Conservation (phyloP, 2,113 vertebrate species). For the Lophius piscatorius region DNA sequence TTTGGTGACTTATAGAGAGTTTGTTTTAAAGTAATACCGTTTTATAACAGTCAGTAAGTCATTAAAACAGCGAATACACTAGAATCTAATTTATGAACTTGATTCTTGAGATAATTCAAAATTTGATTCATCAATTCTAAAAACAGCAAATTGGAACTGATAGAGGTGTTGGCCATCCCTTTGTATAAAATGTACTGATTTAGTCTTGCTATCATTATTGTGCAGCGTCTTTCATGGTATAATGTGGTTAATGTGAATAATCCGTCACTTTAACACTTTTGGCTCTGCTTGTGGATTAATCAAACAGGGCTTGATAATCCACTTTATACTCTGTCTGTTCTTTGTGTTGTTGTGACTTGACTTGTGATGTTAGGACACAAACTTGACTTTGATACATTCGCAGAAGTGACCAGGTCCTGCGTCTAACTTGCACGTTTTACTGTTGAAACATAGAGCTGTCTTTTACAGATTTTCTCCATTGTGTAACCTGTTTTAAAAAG, state of each 20-base stretch:
- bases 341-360: constrained; percentile 9
- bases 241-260: background rate
- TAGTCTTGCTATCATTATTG: background rate
- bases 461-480: background rate
- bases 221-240: background rate
- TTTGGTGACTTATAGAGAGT: background rate
- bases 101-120: too few relatives aligned
- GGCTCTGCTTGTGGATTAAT: constrained; percentile 11
- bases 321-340: background rate
- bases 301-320: constrained; percentile 1
- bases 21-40: background rate
- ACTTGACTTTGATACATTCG: constrained; percentile 1
- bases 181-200: too few relatives aligned
- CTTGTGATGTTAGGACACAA: constrained; percentile 19
- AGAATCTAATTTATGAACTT: too few relatives aligned
- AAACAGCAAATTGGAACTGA: too few relatives aligned
- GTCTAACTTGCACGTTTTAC: background rate
- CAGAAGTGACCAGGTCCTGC: background rate
- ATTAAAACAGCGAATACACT: background rate
- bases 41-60: too few relatives aligned
- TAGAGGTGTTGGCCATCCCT: too few relatives aligned
- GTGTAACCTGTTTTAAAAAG: background rate
- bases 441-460: too few relatives aligned
- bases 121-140: too few relatives aligned
- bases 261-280: background rate